Conservation (phyloP, 2,888 invertebrate species). For the Gortyna flavago region DNA sequence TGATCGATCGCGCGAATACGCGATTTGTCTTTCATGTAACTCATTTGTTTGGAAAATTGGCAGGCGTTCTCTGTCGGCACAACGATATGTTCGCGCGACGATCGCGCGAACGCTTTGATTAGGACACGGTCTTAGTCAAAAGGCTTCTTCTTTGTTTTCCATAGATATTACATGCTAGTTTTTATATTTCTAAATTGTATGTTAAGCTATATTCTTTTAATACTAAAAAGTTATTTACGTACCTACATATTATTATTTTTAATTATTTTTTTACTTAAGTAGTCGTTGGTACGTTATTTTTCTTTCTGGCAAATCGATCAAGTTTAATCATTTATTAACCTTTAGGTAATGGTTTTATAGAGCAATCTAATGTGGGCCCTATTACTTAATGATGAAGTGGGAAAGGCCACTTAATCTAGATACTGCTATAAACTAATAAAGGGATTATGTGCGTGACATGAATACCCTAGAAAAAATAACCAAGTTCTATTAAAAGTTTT, state of each 20-base stretch:
- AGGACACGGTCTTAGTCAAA: not conserved
- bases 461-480: not conserved
- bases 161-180: too few species aligned
- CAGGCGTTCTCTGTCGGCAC: not conserved
- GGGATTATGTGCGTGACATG: constrained; percentile 13
- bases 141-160: not conserved
- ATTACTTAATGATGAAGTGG: not conserved
- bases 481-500: not conserved
- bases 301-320: not conserved
- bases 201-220: too few species aligned
- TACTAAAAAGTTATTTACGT: too few species aligned
- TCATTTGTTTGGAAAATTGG: not conserved
- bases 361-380: not conserved
- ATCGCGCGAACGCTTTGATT: not conserved
- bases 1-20: too few species aligned
- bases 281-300: not conserved
- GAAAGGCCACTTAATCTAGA: not conserved
- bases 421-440: constrained; percentile 13
- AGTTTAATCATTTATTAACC: not conserved
- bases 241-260: too few species aligned
- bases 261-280: not conserved
- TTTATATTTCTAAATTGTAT: not conserved
- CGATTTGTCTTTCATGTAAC: not conserved
- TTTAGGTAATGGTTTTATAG: not conserved
- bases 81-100: not conserved